These are phyloP conservation scores for Coregonus ussuriensis DNA, from an alignment of 2,797 vertebrate species.

Conservation along the genomic window DNA sequence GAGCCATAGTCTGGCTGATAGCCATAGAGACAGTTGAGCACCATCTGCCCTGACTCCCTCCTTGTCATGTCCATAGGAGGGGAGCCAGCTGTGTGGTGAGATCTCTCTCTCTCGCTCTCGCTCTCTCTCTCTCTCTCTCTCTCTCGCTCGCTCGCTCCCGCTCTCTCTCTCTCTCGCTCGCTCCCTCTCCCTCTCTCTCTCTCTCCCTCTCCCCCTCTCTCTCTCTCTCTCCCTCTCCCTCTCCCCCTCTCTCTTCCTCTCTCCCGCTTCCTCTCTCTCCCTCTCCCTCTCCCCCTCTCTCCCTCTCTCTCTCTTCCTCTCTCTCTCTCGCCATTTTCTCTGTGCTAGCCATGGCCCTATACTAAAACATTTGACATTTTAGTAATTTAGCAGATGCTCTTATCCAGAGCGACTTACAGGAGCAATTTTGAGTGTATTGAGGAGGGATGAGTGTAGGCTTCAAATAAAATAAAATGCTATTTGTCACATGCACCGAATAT, in stretches of 20 bases:
- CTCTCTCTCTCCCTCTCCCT: too few species aligned
- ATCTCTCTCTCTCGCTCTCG: slow-evolving; percentile 41
- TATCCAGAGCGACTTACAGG: not conserved
- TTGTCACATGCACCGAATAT: too few species aligned
- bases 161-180: too few species aligned
- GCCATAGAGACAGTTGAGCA: slow-evolving; percentile 49
- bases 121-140: too few species aligned
- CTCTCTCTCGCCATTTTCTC: not conserved
- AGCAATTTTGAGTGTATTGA: not conserved
- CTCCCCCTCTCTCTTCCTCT: not conserved
- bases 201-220: too few species aligned
- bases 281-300: slow-evolving; percentile 9
- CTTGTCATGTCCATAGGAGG: slow-evolving; percentile 57
- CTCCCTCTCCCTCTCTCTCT: too few species aligned
- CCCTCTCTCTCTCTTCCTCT: too few species aligned
- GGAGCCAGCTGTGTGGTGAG: slow-evolving; percentile 55
- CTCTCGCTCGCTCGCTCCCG: not conserved
- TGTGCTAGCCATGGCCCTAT: not conserved
- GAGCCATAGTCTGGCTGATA: slow-evolving; percentile 26
- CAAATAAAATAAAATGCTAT: too few species aligned
- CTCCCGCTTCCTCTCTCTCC: slow-evolving; percentile 24
- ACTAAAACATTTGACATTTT: not conserved
- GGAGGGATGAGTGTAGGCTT: too few species aligned
- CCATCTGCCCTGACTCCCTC: slow-evolving; percentile 64
- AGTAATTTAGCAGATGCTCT: not conserved